Percentiles rank a stretch among this genome's conserved stretches.
These are phyloP conservation scores for Harpagoxenus sublaevis DNA, from an alignment of 2,888 invertebrate genomes.

Conservation along the genomic window DNA sequence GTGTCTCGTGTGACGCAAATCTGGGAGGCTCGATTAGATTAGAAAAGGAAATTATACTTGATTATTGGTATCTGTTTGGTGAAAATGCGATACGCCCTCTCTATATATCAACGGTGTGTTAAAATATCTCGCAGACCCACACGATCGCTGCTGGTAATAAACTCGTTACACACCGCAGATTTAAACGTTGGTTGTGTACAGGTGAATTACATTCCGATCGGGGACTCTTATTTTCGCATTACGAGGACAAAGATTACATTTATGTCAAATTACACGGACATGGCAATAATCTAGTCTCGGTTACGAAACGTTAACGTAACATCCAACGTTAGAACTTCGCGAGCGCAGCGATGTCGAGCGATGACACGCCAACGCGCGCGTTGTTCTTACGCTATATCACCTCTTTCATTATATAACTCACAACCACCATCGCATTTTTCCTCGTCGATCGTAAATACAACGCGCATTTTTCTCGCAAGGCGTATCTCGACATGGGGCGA, in stretches of 20 bases:
- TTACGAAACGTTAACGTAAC: slow-evolving; percentile 5
- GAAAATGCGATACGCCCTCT: background rate
- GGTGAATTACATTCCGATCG: background rate
- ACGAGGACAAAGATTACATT: slow-evolving; percentile 7
- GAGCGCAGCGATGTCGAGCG: background rate
- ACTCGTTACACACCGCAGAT: slow-evolving; percentile 13
- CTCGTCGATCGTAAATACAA: slow-evolving; percentile 7
- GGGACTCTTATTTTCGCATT: slow-evolving; percentile 4
- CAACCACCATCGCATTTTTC: slow-evolving; percentile 9
- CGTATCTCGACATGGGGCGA: slow-evolving; percentile 7
- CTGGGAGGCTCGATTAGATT: background rate
- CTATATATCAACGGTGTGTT: background rate
- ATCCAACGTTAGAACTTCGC: background rate
- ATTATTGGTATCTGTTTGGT: background rate
- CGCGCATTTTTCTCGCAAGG: slow-evolving; percentile 15
- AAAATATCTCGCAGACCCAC: background rate
- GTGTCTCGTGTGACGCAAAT: background rate
- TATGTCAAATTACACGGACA: slow-evolving; percentile 20
- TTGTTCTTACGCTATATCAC: background rate
- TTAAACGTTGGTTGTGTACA: slow-evolving; percentile 1
- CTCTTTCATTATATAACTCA: slow-evolving; percentile 9
- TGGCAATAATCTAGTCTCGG: slow-evolving; percentile 14
- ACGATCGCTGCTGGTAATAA: background rate
- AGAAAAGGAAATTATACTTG: background rate
- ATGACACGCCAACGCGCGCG: slow-evolving; percentile 19